Evolutionary conservation across 2,797 vertebrate species (phyloP), one percentile per base, ranked within the genome.

Genomic region (Muscicapa comitata): DNA sequence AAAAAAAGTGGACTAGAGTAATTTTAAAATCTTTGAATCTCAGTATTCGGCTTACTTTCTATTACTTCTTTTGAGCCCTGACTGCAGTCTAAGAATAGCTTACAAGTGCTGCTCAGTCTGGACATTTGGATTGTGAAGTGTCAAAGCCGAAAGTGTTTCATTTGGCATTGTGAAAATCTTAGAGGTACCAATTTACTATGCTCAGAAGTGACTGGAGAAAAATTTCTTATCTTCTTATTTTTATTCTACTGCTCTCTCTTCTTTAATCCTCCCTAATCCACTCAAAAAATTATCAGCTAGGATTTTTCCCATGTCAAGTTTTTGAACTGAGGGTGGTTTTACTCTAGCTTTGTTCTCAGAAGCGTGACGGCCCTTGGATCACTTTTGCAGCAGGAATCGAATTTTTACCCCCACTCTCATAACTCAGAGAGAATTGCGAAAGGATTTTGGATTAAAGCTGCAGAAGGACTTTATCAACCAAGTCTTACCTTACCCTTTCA

Each of bases 251-350:
- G 65, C 65, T 94, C 70, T 88, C 88, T 82, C 53, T 92, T 87
- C 88, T 89, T 68, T 95, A 94, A 95, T 95, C 94, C 93, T 74
- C 48, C 68, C 53, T 95, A 95, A 97, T 95, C 94, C 91, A 91
- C 92, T 92, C 65, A 90, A 89, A 95, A 95, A 89, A 89, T 93
- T 93, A 95, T 96, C 94, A 91, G 78, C 61, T 61, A 91, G 81
- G 86, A 87, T 90, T 95, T 92, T 93, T 58, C 72, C 63, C 17
- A 2, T 87, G 88, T 93, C 86, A 90, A 57, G 67, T 74, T 97
- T 97, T 85, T 96, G 88, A 95, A 85, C 88, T 82, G 77, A 86
- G 77, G 67, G 88, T 91, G 86, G 84, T 85, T 96, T 95, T 94
- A 53, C 86, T 92, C 42, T 83, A 54, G 78, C 92, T 95, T 95